Evolutionary conservation across 2,113 vertebrate species (phyloP), one percentile per base, ranked within the genome.

Genomic region (Heteronetta atricapilla): DNA sequence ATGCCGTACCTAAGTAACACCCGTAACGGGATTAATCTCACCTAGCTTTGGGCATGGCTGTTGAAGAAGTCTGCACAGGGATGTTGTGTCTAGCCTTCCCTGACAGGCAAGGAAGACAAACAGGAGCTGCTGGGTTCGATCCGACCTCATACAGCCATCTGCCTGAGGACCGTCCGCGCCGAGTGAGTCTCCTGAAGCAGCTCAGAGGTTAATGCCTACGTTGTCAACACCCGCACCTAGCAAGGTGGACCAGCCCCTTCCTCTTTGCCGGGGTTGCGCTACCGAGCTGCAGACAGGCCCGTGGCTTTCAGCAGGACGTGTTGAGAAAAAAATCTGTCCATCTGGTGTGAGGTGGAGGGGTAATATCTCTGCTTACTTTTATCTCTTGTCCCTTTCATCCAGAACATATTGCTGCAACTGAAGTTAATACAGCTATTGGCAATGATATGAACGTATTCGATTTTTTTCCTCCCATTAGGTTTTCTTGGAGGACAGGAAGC

Each of bases 401-500:
- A 3, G 86, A 91, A 60, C 72, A 81, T 90, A 90, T 78, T 95
- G 76, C 92, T 86, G 52, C 90, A 88, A 93, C 88, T 88, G 86
- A 89, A 86, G 46, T 83, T 93, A 95, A 95, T 95, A 88, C 82
- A 93, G 79, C 88, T 93, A 95, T 95, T 93, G 94, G 94, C 93
- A 95, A 50, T 69, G 82, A 83, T 83, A 93, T 44, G 88, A 94
- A 81, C 38, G 75, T 93, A 88, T 68, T 93, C 0, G 1, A 83
- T 91, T 88, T 90, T 90, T 75, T 75, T 26, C 72, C 48, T 95
- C 83, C 85, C 80, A 88, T 94, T 94, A 96, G 68, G 52, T 88
- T 93, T 93, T 96, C 88, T 88, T 97, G 48, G 88, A 95, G 88
- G 42, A 82, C 92, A 96, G 95, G 94, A 95, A 96, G 86, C 90